phyloP scores from a whole-genome alignment of 2,113 vertebrate species.

The Amphiprion percula region DNA sequence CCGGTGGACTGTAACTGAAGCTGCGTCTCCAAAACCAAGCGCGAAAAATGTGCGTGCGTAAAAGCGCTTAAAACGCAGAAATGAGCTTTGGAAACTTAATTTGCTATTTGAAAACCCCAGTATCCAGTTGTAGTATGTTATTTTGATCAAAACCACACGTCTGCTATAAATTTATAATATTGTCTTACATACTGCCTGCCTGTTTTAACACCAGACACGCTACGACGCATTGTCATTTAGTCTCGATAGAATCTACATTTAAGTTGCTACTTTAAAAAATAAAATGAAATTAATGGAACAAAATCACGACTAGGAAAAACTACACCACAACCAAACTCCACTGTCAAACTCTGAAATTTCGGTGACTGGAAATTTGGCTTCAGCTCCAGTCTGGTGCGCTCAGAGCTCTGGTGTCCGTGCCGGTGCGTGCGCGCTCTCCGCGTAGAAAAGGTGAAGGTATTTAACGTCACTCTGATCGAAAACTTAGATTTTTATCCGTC shows the following conservation, averaged over 20 bases:
- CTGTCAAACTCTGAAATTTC: conserved; percentile 1
- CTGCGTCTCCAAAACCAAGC: conserved; percentile 15
- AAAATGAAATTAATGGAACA: neutral
- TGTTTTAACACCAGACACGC: conserved; percentile 8
- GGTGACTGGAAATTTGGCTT: conserved; percentile 1
- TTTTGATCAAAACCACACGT: conserved; percentile 16
- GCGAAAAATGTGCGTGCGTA: conserved; percentile 7
- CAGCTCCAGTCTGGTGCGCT: conserved; percentile 20
- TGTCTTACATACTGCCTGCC: neutral
- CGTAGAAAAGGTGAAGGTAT: conserved; percentile 16
- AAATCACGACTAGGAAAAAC: neutral
- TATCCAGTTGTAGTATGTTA: conserved; percentile 6
- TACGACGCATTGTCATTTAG: conserved; percentile 12
- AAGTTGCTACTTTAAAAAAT: neutral
- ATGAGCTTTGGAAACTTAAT: neutral
- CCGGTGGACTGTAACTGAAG: neutral
- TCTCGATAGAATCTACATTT: neutral
- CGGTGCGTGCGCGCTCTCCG: conserved; percentile 31
- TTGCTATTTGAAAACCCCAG: neutral
- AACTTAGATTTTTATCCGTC: conserved; percentile 35
- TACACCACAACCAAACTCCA: neutral
- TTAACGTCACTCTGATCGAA: conserved; percentile 2
- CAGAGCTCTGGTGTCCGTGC: conserved; percentile 1
- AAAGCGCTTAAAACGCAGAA: conserved; percentile 8
- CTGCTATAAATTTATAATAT: conserved; percentile 13